Conservation (phyloP, 2,113 vertebrate species). For the Galeopterus variegatus region DNA sequence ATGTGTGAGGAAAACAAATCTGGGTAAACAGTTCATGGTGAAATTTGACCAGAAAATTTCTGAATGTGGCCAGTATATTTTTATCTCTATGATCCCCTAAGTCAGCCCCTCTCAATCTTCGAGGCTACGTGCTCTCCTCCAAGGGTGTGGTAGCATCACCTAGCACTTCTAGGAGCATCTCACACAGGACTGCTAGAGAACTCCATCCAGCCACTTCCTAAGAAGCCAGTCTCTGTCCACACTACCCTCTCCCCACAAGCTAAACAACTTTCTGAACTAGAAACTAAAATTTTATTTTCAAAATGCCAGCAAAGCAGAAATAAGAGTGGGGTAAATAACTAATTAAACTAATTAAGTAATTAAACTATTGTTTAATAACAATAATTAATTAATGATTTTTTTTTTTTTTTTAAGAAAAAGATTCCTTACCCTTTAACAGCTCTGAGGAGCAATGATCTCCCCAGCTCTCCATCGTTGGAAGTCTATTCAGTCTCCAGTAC, state of each 20-base stretch:
- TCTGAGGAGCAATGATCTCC: not conserved
- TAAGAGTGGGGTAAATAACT: not conserved
- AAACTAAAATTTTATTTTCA: not conserved
- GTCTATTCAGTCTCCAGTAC: not conserved
- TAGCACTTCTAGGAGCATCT: not conserved
- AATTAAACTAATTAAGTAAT: not conserved
- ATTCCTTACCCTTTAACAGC: not conserved
- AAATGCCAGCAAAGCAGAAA: not conserved
- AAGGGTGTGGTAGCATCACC: not conserved
- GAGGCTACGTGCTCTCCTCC: too few relatives aligned
- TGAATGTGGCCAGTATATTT: not conserved
- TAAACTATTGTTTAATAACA: too few relatives aligned
- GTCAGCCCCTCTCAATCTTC: not conserved
- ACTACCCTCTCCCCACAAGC: not conserved
- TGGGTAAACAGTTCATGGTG: not conserved
- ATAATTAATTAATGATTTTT: too few relatives aligned
- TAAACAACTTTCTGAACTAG: not conserved
- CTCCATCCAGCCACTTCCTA: not conserved
- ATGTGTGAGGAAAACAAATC: not conserved
- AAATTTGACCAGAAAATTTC: not conserved
- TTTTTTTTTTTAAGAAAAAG: not conserved
- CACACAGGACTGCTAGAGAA: not conserved
- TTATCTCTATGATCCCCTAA: not conserved
- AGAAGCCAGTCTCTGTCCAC: not conserved
- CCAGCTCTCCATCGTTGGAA: not conserved